A percentile compares a stretch with the other conserved stretches of the same genome.
Evolutionary conservation across 2,113 vertebrate species (phyloP).

Genomic region (Cricetomys ansorgei): DNA sequence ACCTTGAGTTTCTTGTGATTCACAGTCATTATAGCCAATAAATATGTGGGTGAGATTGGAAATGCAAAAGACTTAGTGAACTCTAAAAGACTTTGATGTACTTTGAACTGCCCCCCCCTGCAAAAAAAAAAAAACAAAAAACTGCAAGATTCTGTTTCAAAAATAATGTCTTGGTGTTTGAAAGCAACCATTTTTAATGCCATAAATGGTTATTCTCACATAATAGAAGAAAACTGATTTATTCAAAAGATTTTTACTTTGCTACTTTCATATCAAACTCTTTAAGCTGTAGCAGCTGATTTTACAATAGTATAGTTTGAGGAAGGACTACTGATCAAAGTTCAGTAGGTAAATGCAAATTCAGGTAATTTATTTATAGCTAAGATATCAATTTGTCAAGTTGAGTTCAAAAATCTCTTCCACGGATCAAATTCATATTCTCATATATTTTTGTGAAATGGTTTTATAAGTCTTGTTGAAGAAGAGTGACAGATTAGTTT

Average conservation of each 20-base stretch:
- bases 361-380: constrained; percentile 1
- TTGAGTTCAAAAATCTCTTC: constrained; percentile 21
- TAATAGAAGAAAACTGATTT: constrained; percentile 51
- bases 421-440: constrained; percentile 48
- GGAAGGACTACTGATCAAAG: constrained; percentile 3
- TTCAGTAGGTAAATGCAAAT: constrained; percentile 42
- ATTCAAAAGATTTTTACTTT: constrained; percentile 26
- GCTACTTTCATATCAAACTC: constrained; percentile 57
- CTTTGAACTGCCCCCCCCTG: constrained; percentile 60
- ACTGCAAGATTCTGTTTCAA: constrained; percentile 21
- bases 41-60: constrained; percentile 52
- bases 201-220: constrained; percentile 35
- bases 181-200: constrained; percentile 48
- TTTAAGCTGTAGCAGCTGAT: not conserved
- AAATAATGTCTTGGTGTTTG: not conserved
- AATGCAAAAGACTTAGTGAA: constrained; percentile 58
- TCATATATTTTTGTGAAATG: not conserved
- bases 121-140: no score
- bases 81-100: constrained; percentile 22
- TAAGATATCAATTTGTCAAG: constrained; percentile 43
- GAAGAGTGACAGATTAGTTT: constrained; percentile 9
- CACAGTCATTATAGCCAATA: constrained; percentile 58
- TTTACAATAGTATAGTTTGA: constrained; percentile 48
- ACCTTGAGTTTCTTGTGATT: constrained; percentile 66
- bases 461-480: not conserved